Conservation (phyloP, 2,888 invertebrate species). For the Melitaea athalia region DNA sequence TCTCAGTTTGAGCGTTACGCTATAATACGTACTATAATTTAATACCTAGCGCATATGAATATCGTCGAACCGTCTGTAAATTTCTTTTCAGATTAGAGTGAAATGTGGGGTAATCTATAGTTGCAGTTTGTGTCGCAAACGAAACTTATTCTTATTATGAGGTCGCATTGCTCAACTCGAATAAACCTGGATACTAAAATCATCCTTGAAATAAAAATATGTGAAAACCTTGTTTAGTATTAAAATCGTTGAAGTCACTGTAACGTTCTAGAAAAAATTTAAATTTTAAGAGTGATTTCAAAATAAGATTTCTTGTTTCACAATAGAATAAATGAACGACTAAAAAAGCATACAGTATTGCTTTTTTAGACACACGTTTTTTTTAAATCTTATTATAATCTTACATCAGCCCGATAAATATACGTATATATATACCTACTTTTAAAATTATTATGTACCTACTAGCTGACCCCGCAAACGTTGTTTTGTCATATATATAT, state of each 20-base stretch:
- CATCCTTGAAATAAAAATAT: slow-evolving; percentile 32
- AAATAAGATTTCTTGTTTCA: not conserved
- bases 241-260: not conserved
- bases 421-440: too few relatives aligned
- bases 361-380: too few relatives aligned
- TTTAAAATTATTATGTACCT: too few relatives aligned
- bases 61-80: slow-evolving; percentile 3
- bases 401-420: too few relatives aligned
- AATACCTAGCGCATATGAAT: slow-evolving; percentile 19
- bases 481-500: too few relatives aligned
- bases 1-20: slow-evolving; percentile 43
- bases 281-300: not conserved
- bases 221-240: slow-evolving; percentile 26
- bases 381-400: too few relatives aligned
- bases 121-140: not conserved
- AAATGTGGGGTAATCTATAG: not conserved
- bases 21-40: slow-evolving; percentile 29
- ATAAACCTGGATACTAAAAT: slow-evolving; percentile 12
- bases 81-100: not conserved
- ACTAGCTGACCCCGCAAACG: too few relatives aligned
- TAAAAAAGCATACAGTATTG: too few relatives aligned
- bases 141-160: slow-evolving; percentile 8
- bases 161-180: slow-evolving; percentile 12
- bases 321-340: too few relatives aligned
- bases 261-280: not conserved